Evolutionary conservation across 1,140 invertebrate genomes (phyloP), one percentile per base, ranked within the genome.

Genomic region (Diorhabda carinulata): DNA sequence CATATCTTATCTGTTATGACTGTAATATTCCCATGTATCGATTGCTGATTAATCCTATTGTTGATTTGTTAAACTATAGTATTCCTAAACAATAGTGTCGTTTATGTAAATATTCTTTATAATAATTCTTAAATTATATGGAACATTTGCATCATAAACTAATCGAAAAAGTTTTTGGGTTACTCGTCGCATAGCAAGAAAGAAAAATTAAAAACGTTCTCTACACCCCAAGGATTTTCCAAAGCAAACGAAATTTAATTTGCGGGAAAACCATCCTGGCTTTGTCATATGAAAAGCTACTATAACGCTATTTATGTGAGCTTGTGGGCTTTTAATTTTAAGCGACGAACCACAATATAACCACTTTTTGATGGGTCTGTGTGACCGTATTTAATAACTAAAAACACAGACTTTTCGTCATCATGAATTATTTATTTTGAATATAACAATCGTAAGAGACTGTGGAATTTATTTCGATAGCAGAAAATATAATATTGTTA

Each of bases 321-420:
- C 61, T 44, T 43, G 41, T 43, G 61, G 41, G 61, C 43, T 62
- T 62, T 62, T 62, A 62, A 43, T 62, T 62, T 62, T 6, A 62
- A 43, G 43, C n/a, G n/a, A 8, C 47, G 47, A n/a, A 52, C 47
- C 47, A 52, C 47, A n/a, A 52, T 52, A 52, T 52, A 52, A 6
- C n/a, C n/a, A 52, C 47, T 52, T 52, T 52, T 52, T 52, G 6
- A 52, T 52, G n/a, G 47, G 47, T n/a, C 47, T 8, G 47, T 52
- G n/a, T 7, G n/a, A n/a, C 52, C 52, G n/a, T 56, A 7, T 6
- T 56, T 2, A 56, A 56, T n/a, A 56, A 56, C n/a, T n/a, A 56
- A 56, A 56, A 56, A 56, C 25, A 25, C 25, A 25, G 25, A 25
- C 25, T 25, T 25, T 25, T 25, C 25, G 25, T 25, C 25, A 25